Evolutionary conservation across 2,888 invertebrate genomes (phyloP), one percentile per base, ranked within the genome.

Genomic region (Philereme transversata): DNA sequence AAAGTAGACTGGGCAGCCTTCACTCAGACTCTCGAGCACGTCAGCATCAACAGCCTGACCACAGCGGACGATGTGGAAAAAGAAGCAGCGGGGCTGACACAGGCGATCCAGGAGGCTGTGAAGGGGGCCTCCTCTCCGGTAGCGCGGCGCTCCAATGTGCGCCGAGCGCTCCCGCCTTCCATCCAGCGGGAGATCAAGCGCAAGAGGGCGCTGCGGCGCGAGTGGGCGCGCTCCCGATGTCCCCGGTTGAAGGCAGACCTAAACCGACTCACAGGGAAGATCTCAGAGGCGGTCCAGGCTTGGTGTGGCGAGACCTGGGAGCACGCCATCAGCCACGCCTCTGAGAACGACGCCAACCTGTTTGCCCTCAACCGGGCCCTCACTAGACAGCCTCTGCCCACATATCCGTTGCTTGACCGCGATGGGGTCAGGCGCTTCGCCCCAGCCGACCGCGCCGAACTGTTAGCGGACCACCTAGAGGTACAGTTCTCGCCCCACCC

Each of bases 61-160:
- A 44, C 44, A 0, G 11, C 56, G 4, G 49, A 44, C 6, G 49
- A 56, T 4, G 56, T 56, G 49, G 56, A 56, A 7, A 4, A 5
- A 1, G 50, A 50, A 8, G 57, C 50, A 5, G 8, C 33, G 1
- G 7, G 6, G 5, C 9, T 57, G 10, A 51, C 50, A n/a, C 3
- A 35, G 43, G 5, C 1, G 1, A 34, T 54, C 1, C 41, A 41
- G 3, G 10, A 33, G 0, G 46, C 55, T 0, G 0, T 38, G 3
- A n/a, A n/a, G 7, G 44, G 11, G 3, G 44, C 44, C 4, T 22
- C 48, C 5, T 35, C 34, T 0, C 10, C 36, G 4, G 1, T 5
- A 0, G 4, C 51, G 0, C 5, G 4, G 8, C 46, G 46, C 8
- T 1, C 43, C 0, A 4, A 7, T 1, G 4, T 6, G 35, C 34